Evolutionary conservation across 2,113 vertebrate genomes (phyloP).

Genomic region (Sylvia atricapilla): DNA sequence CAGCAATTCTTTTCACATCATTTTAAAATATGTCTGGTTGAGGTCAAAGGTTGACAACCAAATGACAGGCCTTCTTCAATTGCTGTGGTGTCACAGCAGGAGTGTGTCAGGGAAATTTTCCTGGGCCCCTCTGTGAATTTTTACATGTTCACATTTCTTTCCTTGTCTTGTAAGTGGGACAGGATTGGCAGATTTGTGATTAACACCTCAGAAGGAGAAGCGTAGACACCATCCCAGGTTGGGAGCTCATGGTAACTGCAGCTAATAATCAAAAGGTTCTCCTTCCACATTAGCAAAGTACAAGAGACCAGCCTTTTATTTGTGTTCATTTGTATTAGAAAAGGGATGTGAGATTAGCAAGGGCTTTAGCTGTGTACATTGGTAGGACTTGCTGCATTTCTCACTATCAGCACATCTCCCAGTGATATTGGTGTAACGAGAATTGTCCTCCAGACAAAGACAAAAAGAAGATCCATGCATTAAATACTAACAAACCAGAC

Average conservation of each 20-base stretch:
- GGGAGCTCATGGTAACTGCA: conserved; percentile 52
- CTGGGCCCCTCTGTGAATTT: conserved; percentile 75
- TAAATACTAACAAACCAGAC: not conserved
- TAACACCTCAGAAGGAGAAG: conserved; percentile 73
- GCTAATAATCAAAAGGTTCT: conserved; percentile 64
- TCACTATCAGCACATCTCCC: not conserved
- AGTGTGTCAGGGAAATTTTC: conserved; percentile 80
- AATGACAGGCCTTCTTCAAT: conserved; percentile 88
- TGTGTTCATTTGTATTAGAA: conserved; percentile 40
- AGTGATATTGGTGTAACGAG: not conserved
- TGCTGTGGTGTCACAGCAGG: conserved; percentile 83
- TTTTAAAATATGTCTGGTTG: conserved; percentile 78
- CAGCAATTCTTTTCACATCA: conserved; percentile 78
- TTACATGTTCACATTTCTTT: conserved; percentile 78
- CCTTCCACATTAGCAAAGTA: conserved; percentile 53
- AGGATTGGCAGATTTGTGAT: conserved; percentile 78
- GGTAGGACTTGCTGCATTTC: not conserved
- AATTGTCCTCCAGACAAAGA: not conserved
- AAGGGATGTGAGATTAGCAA: conserved; percentile 26
- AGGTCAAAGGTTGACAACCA: conserved; percentile 88
- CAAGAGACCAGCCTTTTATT: conserved; percentile 53
- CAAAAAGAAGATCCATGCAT: not conserved
- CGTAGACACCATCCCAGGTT: conserved; percentile 38
- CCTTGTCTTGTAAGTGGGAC: conserved; percentile 70
- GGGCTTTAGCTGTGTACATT: conserved; percentile 6